Evolutionary conservation across 2,797 vertebrate genomes (phyloP).

Genomic region (Pempheris klunzingeri): DNA sequence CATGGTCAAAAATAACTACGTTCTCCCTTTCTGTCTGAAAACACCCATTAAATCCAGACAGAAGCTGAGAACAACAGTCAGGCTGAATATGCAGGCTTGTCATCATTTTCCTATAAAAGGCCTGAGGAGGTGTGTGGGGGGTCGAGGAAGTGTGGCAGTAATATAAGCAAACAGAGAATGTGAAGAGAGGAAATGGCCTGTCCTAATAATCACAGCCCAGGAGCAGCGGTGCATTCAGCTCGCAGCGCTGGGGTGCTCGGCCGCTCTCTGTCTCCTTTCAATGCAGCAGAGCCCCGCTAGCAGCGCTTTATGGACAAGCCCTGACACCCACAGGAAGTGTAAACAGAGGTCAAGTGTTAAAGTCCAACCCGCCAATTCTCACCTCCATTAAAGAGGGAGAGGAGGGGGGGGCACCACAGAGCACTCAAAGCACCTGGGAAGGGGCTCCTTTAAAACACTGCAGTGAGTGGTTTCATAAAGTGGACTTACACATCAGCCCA

Average conservation of each 20-base stretch:
- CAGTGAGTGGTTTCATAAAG: slow-evolving; percentile 46
- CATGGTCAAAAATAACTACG: not conserved
- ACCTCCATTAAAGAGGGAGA: slow-evolving; percentile 85
- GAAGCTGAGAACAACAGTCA: not conserved
- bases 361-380: slow-evolving; percentile 88
- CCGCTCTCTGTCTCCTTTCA: slow-evolving; percentile 57
- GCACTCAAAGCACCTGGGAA: slow-evolving; percentile 74
- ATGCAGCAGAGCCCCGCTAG: slow-evolving; percentile 42
- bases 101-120: slow-evolving; percentile 57
- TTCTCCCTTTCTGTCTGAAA: not conserved
- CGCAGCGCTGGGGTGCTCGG: slow-evolving; percentile 48
- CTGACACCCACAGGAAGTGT: slow-evolving; percentile 86
- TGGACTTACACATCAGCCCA: slow-evolving; percentile 21
- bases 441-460: slow-evolving; percentile 34
- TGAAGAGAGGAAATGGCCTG: slow-evolving; percentile 75
- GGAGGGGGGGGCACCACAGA: slow-evolving; percentile 58
- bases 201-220: slow-evolving; percentile 62
- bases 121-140: slow-evolving; percentile 37
- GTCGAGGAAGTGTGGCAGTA: slow-evolving; percentile 71
- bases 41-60: slow-evolving; percentile 22
- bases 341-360: slow-evolving; percentile 88
- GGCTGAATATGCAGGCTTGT: slow-evolving; percentile 39
- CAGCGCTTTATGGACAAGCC: slow-evolving; percentile 75
- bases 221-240: slow-evolving; percentile 74
- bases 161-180: slow-evolving; percentile 81